Base-by-base conservation (phyloP, 2,888 invertebrate genomes). In the Tuberolachnus salignus region DNA sequence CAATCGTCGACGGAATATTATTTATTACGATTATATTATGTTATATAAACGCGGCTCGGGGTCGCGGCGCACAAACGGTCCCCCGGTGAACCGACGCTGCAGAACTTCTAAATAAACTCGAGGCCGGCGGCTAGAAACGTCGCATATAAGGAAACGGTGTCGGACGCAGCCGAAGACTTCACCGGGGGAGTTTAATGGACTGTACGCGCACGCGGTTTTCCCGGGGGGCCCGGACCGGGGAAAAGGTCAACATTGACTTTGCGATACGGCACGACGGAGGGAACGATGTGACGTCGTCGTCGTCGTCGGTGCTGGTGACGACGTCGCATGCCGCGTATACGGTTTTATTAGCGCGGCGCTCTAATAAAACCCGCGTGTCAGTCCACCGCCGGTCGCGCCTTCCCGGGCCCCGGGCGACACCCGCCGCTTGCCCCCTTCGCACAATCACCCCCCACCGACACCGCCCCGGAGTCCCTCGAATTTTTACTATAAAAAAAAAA, bases 191-290 rank as follows among this genome's bases (percentile, higher is more conserved):
- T 21, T 63, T 63, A 51, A 73, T 9, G 42, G 16, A 34, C 14
- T 34, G n/a, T 51, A 13, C n/a, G 16, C 42, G 42, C 19, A 23
- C 19, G 16, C 23, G 46, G n/a, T 59, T 23, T 73, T 53, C 64
- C 49, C 64, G 34, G n/a, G n/a, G 23, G 53, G 44, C 21, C 34
- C 34, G 34, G 34, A 34, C 34, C 6, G 34, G 34, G 34, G 8
- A 55, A 66, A 74, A 74, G 74, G 74, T 66, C 74, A 66, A 66
- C 55, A 66, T 74, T 66, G 74, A 74, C 74, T 74, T 55, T 74
- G 61, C 4, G 23, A 16, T 6, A 34, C 16, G 16, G 21, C 2
- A n/a, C 6, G n/a, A 1, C n/a, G 67, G 26, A n/a, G 19, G 64
- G 64, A 55, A 55, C 6, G 34, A 34, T 55, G 70, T 14, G 42